Evolutionary conservation across 2,888 invertebrate species (phyloP).

Genomic region (Minunthozetes semirufus): DNA sequence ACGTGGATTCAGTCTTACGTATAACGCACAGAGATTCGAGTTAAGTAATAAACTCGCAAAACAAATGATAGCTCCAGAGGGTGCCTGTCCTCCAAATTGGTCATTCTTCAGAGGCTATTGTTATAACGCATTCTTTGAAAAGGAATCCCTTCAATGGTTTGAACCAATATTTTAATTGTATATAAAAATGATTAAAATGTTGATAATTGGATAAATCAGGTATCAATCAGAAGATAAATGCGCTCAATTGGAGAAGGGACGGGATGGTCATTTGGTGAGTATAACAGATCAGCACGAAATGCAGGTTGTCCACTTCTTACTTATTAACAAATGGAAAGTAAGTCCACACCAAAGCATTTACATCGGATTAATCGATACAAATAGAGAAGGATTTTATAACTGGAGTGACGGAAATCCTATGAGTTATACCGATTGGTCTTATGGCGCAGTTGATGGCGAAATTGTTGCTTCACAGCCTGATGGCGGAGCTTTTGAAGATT

Average conservation of each 20-base stretch:
- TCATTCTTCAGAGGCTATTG: conserved; percentile 44
- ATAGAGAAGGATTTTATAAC: conserved; percentile 44
- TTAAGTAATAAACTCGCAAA: conserved; percentile 37
- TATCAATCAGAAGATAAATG: conserved; percentile 32
- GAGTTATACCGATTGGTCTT: conserved; percentile 45
- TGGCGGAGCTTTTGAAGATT: conserved; percentile 46
- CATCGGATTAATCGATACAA: conserved; percentile 44
- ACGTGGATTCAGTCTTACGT: conserved; percentile 44
- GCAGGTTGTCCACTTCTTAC: conserved; percentile 45
- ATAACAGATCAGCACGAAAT: conserved; percentile 45
- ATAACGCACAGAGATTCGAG: conserved; percentile 42
- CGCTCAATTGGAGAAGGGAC: conserved; percentile 37
- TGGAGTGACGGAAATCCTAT: conserved; percentile 45
- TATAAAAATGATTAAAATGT: conserved; percentile 37
- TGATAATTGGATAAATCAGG: not conserved
- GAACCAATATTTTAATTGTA: conserved; percentile 36
- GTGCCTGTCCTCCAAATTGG: conserved; percentile 43
- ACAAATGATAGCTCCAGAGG: conserved; percentile 31
- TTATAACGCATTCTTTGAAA: conserved; percentile 42
- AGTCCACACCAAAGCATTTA: conserved; percentile 35
- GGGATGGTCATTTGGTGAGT: conserved; percentile 46
- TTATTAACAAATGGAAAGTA: conserved; percentile 42
- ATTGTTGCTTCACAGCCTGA: conserved; percentile 44
- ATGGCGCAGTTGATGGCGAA: conserved; percentile 34
- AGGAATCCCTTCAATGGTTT: conserved; percentile 44